Conservation (phyloP, 1,140 invertebrate species). For the Telenomus remus region DNA sequence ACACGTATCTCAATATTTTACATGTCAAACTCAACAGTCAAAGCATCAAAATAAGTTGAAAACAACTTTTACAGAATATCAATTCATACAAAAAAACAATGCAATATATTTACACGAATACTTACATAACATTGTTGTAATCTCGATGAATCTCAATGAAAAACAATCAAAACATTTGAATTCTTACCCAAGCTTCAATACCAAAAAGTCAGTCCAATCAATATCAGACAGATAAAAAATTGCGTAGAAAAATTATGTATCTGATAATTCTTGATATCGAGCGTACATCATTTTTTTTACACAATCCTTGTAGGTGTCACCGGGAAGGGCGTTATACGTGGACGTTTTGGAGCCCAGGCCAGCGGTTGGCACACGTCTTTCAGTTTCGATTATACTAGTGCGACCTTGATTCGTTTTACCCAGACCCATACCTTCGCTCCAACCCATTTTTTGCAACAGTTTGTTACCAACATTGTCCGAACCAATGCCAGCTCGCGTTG, state of each 20-base stretch:
- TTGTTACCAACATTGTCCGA: slow-evolving; percentile 94
- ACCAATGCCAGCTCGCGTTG: slow-evolving; percentile 84
- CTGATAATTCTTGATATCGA: slow-evolving; percentile 85
- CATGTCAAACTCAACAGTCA: no score
- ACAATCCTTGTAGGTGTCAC: slow-evolving; percentile 92
- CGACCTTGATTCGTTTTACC: slow-evolving; percentile 96
- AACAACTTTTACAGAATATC: no score
- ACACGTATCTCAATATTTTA: no score
- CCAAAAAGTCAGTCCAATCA: background rate
- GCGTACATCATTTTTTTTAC: slow-evolving; percentile 94
- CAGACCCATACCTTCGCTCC: slow-evolving; percentile 96
- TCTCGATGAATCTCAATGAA: no score
- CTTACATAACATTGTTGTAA: no score
- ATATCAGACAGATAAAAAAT: background rate
- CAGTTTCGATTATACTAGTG: slow-evolving; percentile 90
- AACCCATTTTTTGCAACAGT: slow-evolving; percentile 98
- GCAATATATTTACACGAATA: no score
- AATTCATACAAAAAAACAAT: no score
- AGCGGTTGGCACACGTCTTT: slow-evolving; percentile 80
- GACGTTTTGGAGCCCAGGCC: slow-evolving; percentile 85
- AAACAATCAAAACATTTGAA: no score
- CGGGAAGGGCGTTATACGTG: slow-evolving; percentile 84
- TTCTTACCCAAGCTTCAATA: background rate
- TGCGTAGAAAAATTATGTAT: slow-evolving; percentile 67
- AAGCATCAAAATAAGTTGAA: no score